phyloP scores from a whole-genome alignment of 2,888 invertebrate genomes.

The Cheilosia urbana region DNA sequence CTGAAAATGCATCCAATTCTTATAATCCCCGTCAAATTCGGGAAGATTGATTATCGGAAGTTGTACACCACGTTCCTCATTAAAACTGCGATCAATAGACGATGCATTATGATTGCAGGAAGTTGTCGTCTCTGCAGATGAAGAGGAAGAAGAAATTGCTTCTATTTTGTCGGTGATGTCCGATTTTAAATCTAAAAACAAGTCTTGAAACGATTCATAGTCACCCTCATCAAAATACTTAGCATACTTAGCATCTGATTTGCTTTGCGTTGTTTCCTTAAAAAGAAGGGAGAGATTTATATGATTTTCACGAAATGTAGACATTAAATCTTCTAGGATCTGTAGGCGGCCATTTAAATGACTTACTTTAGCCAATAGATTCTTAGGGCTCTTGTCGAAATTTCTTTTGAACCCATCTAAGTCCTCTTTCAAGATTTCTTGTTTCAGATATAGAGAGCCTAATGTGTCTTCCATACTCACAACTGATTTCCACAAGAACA shows the following conservation, averaged over 20 bases:
- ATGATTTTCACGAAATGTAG: conserved; percentile 8
- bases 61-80: not conserved
- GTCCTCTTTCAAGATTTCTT: too few relatives aligned
- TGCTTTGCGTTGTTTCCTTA: not conserved
- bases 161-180: not conserved
- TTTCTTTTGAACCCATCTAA: too few relatives aligned
- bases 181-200: not conserved
- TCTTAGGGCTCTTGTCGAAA: too few relatives aligned
- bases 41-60: not conserved
- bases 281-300: conserved; percentile 4
- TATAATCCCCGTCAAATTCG: not conserved
- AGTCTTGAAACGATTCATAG: too few relatives aligned
- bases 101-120: not conserved
- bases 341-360: too few relatives aligned
- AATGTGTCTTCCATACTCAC: too few relatives aligned
- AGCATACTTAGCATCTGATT: not conserved
- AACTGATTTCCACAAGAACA: too few relatives aligned
- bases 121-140: not conserved
- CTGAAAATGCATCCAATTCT: not conserved
- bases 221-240: too few relatives aligned
- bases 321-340: too few relatives aligned
- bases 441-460: too few relatives aligned
- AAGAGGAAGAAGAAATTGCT: not conserved
- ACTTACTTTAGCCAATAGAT: too few relatives aligned
- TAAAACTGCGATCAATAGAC: not conserved